Evolutionary conservation across 2,797 vertebrate genomes (phyloP).

Genomic region (Labroides dimidiatus): DNA sequence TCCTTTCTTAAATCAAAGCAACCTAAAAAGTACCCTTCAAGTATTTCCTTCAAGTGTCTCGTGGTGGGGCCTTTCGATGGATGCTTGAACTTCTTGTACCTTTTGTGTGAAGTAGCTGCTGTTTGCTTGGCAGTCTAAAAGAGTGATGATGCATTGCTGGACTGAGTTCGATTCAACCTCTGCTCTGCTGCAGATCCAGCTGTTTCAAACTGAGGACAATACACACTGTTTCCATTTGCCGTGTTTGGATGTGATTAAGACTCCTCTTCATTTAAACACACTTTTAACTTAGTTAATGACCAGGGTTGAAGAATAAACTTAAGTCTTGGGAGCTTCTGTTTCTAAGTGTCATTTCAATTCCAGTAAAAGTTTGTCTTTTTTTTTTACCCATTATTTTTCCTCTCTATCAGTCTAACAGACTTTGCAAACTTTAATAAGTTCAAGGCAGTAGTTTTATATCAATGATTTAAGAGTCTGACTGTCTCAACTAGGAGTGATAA

Average conservation of each 20-base stretch:
- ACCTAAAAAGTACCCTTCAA: neutral
- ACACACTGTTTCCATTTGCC: conserved; percentile 28
- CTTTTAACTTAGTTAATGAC: conserved; percentile 9
- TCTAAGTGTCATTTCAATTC: too few species aligned
- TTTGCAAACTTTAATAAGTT: neutral
- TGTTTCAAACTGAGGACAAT: conserved; percentile 38
- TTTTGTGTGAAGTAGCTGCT: conserved; percentile 60
- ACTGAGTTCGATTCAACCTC: conserved; percentile 37
- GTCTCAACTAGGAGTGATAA: conserved; percentile 3
- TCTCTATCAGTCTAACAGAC: neutral
- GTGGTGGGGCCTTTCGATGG: neutral
- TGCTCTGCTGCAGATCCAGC: conserved; percentile 56
- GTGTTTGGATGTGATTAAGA: conserved; percentile 16
- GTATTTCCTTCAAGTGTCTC: conserved; percentile 15
- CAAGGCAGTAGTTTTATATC: neutral
- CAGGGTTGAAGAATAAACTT: neutral
- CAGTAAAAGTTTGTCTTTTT: too few species aligned
- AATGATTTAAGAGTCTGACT: neutral
- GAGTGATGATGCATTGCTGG: conserved; percentile 57
- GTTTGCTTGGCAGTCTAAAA: conserved; percentile 81
- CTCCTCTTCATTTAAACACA: conserved; percentile 7
- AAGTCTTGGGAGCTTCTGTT: too few species aligned
- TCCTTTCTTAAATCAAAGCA: neutral
- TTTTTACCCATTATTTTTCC: too few species aligned
- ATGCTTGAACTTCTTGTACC: conserved; percentile 33